Evolutionary conservation across 1,140 invertebrate species (phyloP).

Genomic region (Dysdera silvatica): DNA sequence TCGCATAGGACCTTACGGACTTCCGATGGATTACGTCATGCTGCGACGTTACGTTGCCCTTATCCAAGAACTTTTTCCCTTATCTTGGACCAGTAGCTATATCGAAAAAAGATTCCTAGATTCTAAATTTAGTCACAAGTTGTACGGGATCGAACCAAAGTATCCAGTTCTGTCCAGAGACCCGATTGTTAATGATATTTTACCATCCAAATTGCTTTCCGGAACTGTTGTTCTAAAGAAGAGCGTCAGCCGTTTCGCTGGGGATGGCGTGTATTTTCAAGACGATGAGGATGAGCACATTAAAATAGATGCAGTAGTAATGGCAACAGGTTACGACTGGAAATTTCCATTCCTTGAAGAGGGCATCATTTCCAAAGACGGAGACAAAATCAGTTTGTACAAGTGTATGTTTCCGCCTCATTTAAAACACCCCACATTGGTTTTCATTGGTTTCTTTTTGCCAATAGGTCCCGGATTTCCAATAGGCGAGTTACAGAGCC

Average conservation of each 20-base stretch:
- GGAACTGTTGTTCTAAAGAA: constrained; percentile 45
- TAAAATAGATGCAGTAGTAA: constrained; percentile 39
- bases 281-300: constrained; percentile 26
- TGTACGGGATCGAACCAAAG: constrained; percentile 45
- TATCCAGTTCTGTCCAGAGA: constrained; percentile 45
- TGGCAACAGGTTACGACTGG: constrained; percentile 46
- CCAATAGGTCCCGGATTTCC: constrained; percentile 49
- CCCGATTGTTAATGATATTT: constrained; percentile 51
- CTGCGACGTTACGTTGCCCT: constrained; percentile 9
- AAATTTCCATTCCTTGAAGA: constrained; percentile 42
- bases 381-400: constrained; percentile 46
- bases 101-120: constrained; percentile 32
- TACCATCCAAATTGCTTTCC: constrained; percentile 47
- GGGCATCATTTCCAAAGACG: constrained; percentile 33
- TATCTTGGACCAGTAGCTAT: constrained; percentile 1
- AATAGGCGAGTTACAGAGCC: constrained; percentile 46
- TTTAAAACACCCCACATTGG: constrained; percentile 39
- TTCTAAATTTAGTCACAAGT: constrained; percentile 46
- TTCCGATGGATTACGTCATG: constrained; percentile 36
- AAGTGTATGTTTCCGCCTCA: constrained; percentile 46
- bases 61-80: constrained; percentile 8
- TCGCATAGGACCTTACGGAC: constrained; percentile 40
- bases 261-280: constrained; percentile 41
- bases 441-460: constrained; percentile 49
- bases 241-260: constrained; percentile 41